Conservation (phyloP, 2,113 vertebrate genomes). For the Centropus bengalensis region DNA sequence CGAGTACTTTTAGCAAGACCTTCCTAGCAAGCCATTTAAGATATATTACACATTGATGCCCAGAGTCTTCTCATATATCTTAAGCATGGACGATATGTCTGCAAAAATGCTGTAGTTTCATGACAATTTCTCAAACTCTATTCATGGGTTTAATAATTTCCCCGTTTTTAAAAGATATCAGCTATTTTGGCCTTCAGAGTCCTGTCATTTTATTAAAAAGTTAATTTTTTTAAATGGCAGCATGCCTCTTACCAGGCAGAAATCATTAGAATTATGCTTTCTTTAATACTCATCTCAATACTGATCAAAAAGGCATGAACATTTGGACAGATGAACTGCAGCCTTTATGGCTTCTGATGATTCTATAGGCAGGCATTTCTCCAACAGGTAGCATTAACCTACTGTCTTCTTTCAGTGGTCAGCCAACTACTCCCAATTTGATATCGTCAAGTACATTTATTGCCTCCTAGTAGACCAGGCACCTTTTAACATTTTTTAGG, state of each 20-base stretch:
- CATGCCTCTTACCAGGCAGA: background rate
- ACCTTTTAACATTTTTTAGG: background rate
- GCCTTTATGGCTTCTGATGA: background rate
- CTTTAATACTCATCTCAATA: background rate
- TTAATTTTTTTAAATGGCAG: background rate
- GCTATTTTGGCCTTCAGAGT: slow-evolving; percentile 9
- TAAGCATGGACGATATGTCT: background rate
- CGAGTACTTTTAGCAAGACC: slow-evolving; percentile 47
- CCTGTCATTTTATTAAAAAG: background rate
- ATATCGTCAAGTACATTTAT: background rate
- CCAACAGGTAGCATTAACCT: background rate
- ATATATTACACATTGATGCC: slow-evolving; percentile 36
- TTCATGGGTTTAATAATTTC: slow-evolving; percentile 26
- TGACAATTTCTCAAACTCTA: slow-evolving; percentile 31
- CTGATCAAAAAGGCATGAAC: background rate
- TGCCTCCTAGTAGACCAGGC: background rate
- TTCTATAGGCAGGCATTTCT: background rate
- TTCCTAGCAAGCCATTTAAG: slow-evolving; percentile 32
- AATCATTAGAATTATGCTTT: background rate
- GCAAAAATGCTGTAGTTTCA: slow-evolving; percentile 17
- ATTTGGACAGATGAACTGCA: accelerated
- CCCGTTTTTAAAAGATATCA: slow-evolving; percentile 3
- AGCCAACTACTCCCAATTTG: background rate
- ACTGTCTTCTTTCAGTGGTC: background rate
- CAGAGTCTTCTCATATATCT: slow-evolving; percentile 42